Conservation (phyloP, 2,888 invertebrate genomes). For the Drosophila paucipuncta region DNA sequence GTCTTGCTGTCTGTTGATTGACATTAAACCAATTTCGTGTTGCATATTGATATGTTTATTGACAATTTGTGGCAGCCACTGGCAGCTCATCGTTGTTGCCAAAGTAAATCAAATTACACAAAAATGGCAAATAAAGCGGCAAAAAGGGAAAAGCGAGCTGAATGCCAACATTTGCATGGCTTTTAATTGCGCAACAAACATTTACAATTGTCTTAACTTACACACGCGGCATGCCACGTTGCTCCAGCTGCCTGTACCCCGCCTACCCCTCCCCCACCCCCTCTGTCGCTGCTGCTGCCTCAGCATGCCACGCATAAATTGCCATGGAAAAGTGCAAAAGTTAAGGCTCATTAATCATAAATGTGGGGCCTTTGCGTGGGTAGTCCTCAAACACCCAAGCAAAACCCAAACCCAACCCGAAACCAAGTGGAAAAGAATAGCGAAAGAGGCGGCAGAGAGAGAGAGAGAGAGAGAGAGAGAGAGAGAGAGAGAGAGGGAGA, state of each 20-base stretch:
- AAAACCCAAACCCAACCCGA: neutral
- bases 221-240: slow-evolving; percentile 24
- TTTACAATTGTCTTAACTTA: slow-evolving; percentile 78
- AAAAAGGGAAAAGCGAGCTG: slow-evolving; percentile 32
- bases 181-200: slow-evolving; percentile 80
- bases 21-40: slow-evolving; percentile 71
- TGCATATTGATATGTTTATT: slow-evolving; percentile 76
- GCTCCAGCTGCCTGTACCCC: slow-evolving; percentile 16
- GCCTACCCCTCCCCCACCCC: neutral
- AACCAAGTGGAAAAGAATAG: neutral
- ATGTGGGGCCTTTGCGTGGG: slow-evolving; percentile 65
- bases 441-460: neutral
- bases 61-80: slow-evolving; percentile 62
- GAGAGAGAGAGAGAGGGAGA: slow-evolving; percentile 6
- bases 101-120: slow-evolving; percentile 74
- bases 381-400: slow-evolving; percentile 7
- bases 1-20: slow-evolving; percentile 59
- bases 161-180: slow-evolving; percentile 63
- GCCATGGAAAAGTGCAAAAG: slow-evolving; percentile 76
- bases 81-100: slow-evolving; percentile 18
- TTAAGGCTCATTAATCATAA: slow-evolving; percentile 81
- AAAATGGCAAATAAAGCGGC: slow-evolving; percentile 30
- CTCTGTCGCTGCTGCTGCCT: neutral
- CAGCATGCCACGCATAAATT: slow-evolving; percentile 62
- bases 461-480: too few species aligned